Evolutionary conservation across 2,113 vertebrate genomes (phyloP).

Genomic region (Chlorodrepanis virens): DNA sequence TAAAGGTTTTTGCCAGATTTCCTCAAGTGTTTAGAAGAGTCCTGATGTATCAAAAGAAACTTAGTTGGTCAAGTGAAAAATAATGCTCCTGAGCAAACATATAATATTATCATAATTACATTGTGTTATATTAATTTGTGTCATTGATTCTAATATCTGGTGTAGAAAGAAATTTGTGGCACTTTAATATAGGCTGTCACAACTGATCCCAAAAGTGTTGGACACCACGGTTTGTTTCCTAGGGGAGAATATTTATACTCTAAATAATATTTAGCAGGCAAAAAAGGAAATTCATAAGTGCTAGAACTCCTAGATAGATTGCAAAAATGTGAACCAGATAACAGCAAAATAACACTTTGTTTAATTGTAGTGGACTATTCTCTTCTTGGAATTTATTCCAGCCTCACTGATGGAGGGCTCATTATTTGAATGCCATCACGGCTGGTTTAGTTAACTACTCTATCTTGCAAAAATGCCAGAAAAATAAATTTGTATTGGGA

Average conservation of each 20-base stretch:
- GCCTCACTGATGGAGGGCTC: neutral
- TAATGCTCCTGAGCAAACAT: neutral
- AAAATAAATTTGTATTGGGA: neutral
- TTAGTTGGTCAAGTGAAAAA: neutral
- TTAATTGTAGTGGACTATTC: neutral
- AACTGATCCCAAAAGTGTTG: neutral
- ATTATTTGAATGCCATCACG: conserved; percentile 2
- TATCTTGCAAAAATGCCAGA: neutral
- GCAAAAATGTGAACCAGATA: neutral
- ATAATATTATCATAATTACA: neutral
- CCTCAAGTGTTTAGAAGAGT: neutral
- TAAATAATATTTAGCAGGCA: neutral
- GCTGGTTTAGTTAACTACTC: neutral
- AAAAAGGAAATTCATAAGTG: neutral
- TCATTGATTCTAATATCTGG: neutral
- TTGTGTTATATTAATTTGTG: neutral
- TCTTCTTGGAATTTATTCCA: neutral
- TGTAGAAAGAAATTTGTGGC: neutral
- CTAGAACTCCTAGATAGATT: neutral
- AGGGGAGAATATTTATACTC: neutral
- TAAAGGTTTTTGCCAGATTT: neutral
- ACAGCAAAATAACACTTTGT: neutral
- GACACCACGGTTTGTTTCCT: neutral
- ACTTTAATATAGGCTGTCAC: neutral
- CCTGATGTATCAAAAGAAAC: neutral